Base-by-base conservation (phyloP, 2,113 vertebrate species). In the Gallinago undulata region DNA sequence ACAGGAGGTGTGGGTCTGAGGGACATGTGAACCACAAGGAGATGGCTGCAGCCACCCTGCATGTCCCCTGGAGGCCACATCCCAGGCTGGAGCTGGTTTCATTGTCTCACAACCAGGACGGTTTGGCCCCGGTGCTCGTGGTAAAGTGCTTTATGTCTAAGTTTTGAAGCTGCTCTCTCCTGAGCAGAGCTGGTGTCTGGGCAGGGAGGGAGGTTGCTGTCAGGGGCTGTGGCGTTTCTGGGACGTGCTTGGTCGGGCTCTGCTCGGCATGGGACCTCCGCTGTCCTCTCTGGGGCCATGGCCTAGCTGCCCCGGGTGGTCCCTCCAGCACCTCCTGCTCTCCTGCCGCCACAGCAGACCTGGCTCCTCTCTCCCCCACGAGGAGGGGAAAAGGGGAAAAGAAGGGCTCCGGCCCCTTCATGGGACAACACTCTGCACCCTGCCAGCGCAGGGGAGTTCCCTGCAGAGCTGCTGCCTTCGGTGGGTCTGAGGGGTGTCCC, bases 261-360 rank as follows among this genome's bases (percentile, higher is more conserved):
- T 45, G 62, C 51, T 41, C 45, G 5, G 56, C 33, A 8, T 22
- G 11, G 17, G 50, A 7, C 51, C 25, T 31, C 37, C 11, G 35
- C 31, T 27, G n/a, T 7, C 17, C 30, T 8, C 69, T 43, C 31
- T 16, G 31, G 60, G 57, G 56, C n/a, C 35, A 13, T n/a, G 4
- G 35, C 33, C 33, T 37, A 33, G 2, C 47, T 24, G 33, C 48
- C 16, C 5, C 22, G 2, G n/a, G 22, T 8, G 35, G 18, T 73
- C 8, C 39, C 18, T 28, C 53, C 53, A 30, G 69, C 53, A 16
- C 60, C 33, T 53, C 68, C 69, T 59, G 60, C 33, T 35, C 28
- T 18, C 13, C 31, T 4, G 1, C 17, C 10, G 27, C 10, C 2
- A 0, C 35, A 8, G 39, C 3, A 17, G 31, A 23, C 51, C 17